Conservation (phyloP, 2,797 vertebrate species). For the Anableps anableps region DNA sequence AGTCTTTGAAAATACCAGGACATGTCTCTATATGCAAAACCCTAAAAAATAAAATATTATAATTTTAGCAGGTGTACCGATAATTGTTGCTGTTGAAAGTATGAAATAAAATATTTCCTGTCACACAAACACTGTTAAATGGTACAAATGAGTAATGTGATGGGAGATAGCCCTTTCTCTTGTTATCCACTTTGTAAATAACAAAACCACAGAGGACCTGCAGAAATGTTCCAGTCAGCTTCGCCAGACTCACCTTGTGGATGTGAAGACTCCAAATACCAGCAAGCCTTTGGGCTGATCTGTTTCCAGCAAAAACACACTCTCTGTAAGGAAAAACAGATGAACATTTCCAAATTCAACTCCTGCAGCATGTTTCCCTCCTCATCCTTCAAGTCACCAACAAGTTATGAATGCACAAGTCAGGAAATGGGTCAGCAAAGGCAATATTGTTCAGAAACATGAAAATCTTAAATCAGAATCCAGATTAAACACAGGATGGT, state of each 20-base stretch:
- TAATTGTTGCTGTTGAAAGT: too few species aligned
- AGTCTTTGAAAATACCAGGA: not conserved
- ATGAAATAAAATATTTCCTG: too few species aligned
- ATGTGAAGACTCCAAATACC: conserved; percentile 96
- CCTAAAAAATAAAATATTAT: not conserved
- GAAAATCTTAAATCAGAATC: conserved; percentile 33
- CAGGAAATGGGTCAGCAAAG: conserved; percentile 39
- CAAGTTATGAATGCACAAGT: conserved; percentile 6
- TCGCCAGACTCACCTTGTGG: conserved; percentile 88
- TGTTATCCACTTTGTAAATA: conserved; percentile 42
- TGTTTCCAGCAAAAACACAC: conserved; percentile 94
- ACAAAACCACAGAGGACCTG: conserved; percentile 37
- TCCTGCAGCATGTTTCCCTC: conserved; percentile 16
- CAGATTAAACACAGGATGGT: conserved; percentile 51
- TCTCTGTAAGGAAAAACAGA: conserved; percentile 83
- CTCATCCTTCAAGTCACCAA: conserved; percentile 12
- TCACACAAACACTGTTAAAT: not conserved
- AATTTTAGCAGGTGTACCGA: too few species aligned
- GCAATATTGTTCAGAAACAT: conserved; percentile 49
- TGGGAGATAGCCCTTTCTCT: conserved; percentile 25
- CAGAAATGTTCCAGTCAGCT: conserved; percentile 60
- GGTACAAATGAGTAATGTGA: conserved; percentile 21
- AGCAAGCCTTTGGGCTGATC: conserved; percentile 92
- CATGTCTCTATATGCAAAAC: not conserved
- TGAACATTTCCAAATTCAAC: conserved; percentile 13